phyloP scores from a whole-genome alignment of 1,140 invertebrate genomes.

The Eueides isabella region DNA sequence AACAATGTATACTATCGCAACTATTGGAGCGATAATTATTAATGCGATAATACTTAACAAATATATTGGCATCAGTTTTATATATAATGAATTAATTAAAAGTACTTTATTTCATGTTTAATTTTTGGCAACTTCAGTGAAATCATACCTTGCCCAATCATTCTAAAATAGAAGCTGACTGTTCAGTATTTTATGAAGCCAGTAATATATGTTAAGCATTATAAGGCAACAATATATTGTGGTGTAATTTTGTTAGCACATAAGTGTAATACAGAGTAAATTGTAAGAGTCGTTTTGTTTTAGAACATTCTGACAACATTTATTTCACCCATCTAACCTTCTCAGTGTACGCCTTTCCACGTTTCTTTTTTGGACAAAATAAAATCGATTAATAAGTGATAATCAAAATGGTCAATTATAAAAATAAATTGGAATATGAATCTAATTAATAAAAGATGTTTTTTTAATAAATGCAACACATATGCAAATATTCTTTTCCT shows the following conservation, averaged over 20 bases:
- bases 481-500: not conserved
- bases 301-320: conserved; percentile 76
- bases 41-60: conserved; percentile 39
- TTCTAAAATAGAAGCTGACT: not conserved
- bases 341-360: conserved; percentile 76
- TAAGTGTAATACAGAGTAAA: conserved; percentile 58
- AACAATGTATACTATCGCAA: conserved; percentile 41
- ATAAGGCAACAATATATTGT: conserved; percentile 36
- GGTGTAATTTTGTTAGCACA: conserved; percentile 69
- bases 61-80: conserved; percentile 15
- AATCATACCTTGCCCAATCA: not conserved
- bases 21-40: conserved; percentile 8
- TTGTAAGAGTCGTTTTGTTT: conserved; percentile 61
- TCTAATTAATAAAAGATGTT: not conserved
- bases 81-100: not conserved
- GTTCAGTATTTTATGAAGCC: conserved; percentile 8
- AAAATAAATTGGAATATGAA: not conserved
- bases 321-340: conserved; percentile 75
- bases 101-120: not conserved
- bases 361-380: conserved; percentile 78
- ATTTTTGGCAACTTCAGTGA: not conserved
- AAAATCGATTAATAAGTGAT: conserved; percentile 57
- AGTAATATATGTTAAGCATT: conserved; percentile 42
- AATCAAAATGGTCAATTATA: conserved; percentile 13
- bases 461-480: too few relatives aligned